Evolutionary conservation across 2,888 invertebrate genomes (phyloP), one percentile per base, ranked within the genome.

Genomic region (Poecilobothrus nobilitatus): DNA sequence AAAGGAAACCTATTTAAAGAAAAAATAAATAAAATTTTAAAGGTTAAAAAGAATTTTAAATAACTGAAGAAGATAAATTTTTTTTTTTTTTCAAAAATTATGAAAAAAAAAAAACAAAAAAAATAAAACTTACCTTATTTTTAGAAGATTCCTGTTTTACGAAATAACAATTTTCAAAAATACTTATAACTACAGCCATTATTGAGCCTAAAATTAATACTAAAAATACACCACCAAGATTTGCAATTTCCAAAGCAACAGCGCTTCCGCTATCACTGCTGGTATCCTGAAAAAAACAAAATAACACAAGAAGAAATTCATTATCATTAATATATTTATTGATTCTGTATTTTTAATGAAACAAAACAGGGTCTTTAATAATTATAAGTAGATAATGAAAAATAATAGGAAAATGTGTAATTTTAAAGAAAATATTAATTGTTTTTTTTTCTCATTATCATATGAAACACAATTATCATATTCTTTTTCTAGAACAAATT

Each of bases 151-250:
- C 78, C 67, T 78, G 75, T 74, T 77, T 79, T n/a, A 80, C 78
- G 65, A 78, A 80, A 69, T 79, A 70, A 66, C 81, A 44, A 79
- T 80, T 76, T 75, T 80, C 80, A 67, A 79, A 75, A 70, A 79
- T 66, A 34, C 78, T 76, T 8, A 80, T 78, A 62, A 81, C 75
- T n/a, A 81, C 68, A 1, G 81, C 80, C 62, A 78, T 72, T 33
- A 73, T 74, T 66, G 80, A 79, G 1, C 87, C 87, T 22, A 81
- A 82, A 1, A 85, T 79, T 1, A 88, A 79, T 4, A 88, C 86
- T 18, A 86, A 83, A 74, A 87, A 88, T 10, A 88, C 86, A 34
- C 88, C 88, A 53, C 85, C 86, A 3, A 88, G 84, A 78, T 90
- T 89, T 68, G 85, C 84, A 77, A 91, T 82, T 33, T 85, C 86